Evolutionary conservation across 2,888 invertebrate genomes (phyloP), one percentile per base, ranked within the genome.

Genomic region (Brachypalpus laphriformis): DNA sequence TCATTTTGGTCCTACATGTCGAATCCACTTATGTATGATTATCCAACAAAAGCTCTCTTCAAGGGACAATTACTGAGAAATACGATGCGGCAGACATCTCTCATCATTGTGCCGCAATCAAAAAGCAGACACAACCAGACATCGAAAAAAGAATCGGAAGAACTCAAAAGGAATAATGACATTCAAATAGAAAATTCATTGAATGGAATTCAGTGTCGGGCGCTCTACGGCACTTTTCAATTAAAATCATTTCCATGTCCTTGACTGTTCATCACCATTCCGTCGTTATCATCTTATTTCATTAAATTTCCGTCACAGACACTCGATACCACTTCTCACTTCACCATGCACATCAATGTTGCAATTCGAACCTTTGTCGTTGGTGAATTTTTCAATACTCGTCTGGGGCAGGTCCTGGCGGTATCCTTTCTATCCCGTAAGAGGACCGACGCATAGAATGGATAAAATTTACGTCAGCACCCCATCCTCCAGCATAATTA

Each of bases 221-320:
- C 22, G 18, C 57, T 0, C 47, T 65, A 25, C 25, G 47, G 16
- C 45, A 22, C 40, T 20, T 37, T 57, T 76, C 57, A 76, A 76
- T 76, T 76, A 76, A 66, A 66, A 66, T 75, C 28, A 66, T 75
- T 66, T 75, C 11, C 45, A 75, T 76, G 49, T 76, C 75, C 66
- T 76, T 76, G 75, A 76, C 34, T 57, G 28, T 16, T 49, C 59
- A 40, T 61, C 49, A 28, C 28, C 61, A 20, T 51, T 28, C 7
- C 25, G 9, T 25, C 51, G n/a, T 65, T 31, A n/a, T 34, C 42
- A 20, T 18, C 11, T 22, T 25, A 57, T 57, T 20, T 57, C 57
- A 57, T 57, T 40, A 40, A 57, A 57, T 34, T 20, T 8, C 22
- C n/a, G 37, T 71, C 49, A 25, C 59, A 49, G 49, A 49, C 71